Percentiles rank a stretch among this genome's conserved stretches.
Conservation (phyloP, 2,113 vertebrate genomes). For the Strix uralensis region DNA sequence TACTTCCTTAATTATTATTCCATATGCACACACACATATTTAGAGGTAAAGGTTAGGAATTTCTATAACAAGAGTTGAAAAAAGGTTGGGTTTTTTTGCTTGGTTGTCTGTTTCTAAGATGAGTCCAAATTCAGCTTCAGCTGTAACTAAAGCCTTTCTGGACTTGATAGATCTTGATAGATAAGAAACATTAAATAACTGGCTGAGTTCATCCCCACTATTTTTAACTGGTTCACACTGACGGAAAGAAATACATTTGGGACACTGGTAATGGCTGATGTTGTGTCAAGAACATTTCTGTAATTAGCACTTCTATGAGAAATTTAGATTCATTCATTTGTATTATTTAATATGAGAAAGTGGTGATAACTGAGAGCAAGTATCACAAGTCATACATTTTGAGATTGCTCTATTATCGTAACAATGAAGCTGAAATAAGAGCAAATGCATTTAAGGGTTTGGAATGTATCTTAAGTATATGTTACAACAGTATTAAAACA, state of each 20-base stretch:
- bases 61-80: not conserved
- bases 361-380: not conserved
- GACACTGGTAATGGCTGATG: not conserved
- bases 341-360: not conserved
- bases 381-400: not conserved
- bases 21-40: not conserved
- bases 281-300: not conserved
- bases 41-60: not conserved
- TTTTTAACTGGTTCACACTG: not conserved
- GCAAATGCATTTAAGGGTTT: accelerated
- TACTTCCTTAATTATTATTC: not conserved
- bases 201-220: not conserved
- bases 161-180: not conserved
- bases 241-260: not conserved
- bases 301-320: not conserved
- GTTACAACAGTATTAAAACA: not conserved
- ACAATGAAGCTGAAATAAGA: not conserved
- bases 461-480: not conserved
- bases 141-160: not conserved
- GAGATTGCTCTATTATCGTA: not conserved
- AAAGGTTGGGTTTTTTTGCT: accelerated
- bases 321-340: not conserved
- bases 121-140: not conserved
- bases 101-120: not conserved
- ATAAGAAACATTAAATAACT: not conserved